Conservation (phyloP, 1,140 invertebrate species). For the Hestina assimilis region DNA sequence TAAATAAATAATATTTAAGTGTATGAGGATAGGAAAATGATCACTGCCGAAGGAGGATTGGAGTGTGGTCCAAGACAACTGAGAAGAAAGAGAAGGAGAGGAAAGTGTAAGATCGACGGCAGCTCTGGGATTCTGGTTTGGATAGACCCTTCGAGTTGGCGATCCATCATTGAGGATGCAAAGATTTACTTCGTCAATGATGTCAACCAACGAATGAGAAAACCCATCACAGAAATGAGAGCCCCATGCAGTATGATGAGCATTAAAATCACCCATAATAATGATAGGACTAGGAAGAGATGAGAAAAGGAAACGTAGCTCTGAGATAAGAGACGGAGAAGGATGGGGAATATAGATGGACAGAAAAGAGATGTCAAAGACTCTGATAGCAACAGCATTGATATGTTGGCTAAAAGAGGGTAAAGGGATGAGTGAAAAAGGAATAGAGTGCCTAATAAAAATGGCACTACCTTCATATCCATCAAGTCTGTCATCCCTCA, state of each 20-base stretch:
- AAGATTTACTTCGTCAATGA: slow-evolving; percentile 23
- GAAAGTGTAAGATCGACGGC: slow-evolving; percentile 1
- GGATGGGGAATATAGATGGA: slow-evolving; percentile 4
- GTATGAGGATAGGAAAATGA: slow-evolving; percentile 7
- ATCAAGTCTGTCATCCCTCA: neutral
- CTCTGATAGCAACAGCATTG: slow-evolving; percentile 8
- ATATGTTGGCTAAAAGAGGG: neutral
- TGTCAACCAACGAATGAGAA: neutral
- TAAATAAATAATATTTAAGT: neutral
- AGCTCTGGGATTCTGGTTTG: neutral
- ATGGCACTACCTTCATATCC: slow-evolving; percentile 1
- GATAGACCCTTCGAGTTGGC: slow-evolving; percentile 10
- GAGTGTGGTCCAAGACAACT: slow-evolving; percentile 9
- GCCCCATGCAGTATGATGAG: slow-evolving; percentile 11
- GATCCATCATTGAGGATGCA: slow-evolving; percentile 32
- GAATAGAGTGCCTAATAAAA: neutral
- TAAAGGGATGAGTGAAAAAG: neutral
- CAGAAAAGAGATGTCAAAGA: slow-evolving; percentile 1
- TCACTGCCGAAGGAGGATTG: slow-evolving; percentile 4
- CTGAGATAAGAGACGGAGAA: neutral
- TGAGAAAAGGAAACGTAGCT: slow-evolving; percentile 5
- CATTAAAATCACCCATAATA: slow-evolving; percentile 13
- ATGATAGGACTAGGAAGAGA: slow-evolving; percentile 3
- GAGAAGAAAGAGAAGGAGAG: slow-evolving; percentile 11
- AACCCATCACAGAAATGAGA: neutral